Base-by-base conservation (phyloP, 2,113 vertebrate species). In the Pseudois nayaur region DNA sequence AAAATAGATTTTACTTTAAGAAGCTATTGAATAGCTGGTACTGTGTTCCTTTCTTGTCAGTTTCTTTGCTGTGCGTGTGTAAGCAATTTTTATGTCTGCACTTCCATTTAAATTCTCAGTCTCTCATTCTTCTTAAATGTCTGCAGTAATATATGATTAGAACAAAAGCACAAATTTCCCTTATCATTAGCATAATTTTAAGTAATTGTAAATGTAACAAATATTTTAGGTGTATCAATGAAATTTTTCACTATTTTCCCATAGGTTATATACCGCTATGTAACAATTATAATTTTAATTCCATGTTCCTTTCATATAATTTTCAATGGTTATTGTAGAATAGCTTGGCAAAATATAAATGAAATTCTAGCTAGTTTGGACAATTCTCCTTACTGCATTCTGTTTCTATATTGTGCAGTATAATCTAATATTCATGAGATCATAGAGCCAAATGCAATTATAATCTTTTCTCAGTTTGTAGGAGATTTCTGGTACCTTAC, bases 201-300 rank as follows among this genome's bases (percentile, higher is more conserved):
- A 91, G 19, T 93, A 94, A 86, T 93, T 86, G 71, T 60, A 54
- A 64, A 62, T 76, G 36, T 74, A 85, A 78, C 67, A 84, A 79
- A 60, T 95, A 89, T 81, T 97, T 96, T 50, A 85, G 82, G 50
- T 85, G 8, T 57, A 81, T 54, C 81, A 92, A 83, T 95, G 88
- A 93, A 62, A 91, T 89, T 81, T 93, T 91, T 3, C 3, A 86
- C 19, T 95, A 40, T 82, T 95, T 97, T 91, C 36, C 23, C 52
- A 50, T 81, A 95, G 52, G 14, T 82, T 81, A 89, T 71, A 10
- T 29, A 82, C 50, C 48, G 36, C 83, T 90, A 92, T 94, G 91
- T 84, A 93, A 93, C 1, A 33, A 78, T 87, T 93, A 76, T 82
- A 95, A 81, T 94, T 95, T 97, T 97, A 97, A 97, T 98, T 97